Evolutionary conservation across 2,888 invertebrate genomes (phyloP), one percentile per base, ranked within the genome.

Genomic region (Stenodera caucasica): DNA sequence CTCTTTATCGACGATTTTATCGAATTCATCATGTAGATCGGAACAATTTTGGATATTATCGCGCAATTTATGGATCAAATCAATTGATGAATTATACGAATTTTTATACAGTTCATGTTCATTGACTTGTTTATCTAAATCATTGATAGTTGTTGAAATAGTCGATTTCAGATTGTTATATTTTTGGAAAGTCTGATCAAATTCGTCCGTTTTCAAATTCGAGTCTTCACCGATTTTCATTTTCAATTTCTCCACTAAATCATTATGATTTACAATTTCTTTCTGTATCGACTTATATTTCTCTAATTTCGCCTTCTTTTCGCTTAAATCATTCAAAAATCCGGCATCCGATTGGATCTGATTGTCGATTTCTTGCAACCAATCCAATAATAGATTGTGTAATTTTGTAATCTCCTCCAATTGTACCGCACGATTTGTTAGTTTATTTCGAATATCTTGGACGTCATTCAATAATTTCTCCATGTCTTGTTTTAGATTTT

Each of bases 51-150:
- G 94, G 29, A 94, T 86, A 67, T 91, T 90, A n/a, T 91, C 84
- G 73, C 91, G 88, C 14, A 89, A 86, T 72, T 88, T 89, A 29
- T 92, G 85, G 23, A 96, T 85, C 92, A 93, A 95, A 70, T 96
- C 95, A 58, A 90, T 87, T 59, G 92, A 90, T 71, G 88, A 90
- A 72, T 91, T 90, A 70, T 90, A 89, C 0, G 90, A 88, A 69
- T 90, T 90, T 76, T 92, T 92, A 80, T 92, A 96, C 71, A 90
- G 88, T 70, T 94, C 94, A 75, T 97, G 96, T 53, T 92, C 89
- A 66, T 87, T 88, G 0, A 96, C 94, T 80, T 92, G 91, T 59
- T 88, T 86, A 76, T 95, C 94, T 49, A 94, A 81, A 75, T 87
- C 88, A 82, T 71, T 62, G 23, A 92, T 89, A 72, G 88, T 87